These are phyloP conservation scores for Pelagia noctiluca DNA, from an alignment of 30 jellyfish, hydroid and myxozoan genomes.

Conservation along the genomic window DNA sequence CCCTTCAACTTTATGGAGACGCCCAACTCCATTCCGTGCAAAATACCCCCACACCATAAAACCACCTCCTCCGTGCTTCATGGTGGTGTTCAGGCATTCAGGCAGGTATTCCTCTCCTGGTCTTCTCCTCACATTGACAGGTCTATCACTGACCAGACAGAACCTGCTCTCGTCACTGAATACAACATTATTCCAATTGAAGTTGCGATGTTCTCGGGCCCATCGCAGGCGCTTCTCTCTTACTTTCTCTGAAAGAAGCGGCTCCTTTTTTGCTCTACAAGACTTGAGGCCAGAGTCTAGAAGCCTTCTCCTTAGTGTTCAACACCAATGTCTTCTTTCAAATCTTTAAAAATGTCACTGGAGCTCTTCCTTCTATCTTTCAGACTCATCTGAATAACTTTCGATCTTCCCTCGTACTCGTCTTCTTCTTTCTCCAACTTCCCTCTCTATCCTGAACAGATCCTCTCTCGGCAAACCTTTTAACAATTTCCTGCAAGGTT, in stretches of 20 bases:
- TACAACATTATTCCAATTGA: constrained; percentile 49
- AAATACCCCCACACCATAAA: constrained; percentile 44
- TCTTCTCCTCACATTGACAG: constrained; percentile 52
- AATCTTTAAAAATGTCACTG: too few species aligned
- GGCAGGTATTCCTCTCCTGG: constrained; percentile 44
- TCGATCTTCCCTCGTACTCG: neutral
- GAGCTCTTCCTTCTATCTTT: neutral
- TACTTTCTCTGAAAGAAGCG: neutral
- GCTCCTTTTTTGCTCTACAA: constrained; percentile 47
- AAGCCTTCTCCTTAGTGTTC: constrained; percentile 44
- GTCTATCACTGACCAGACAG: constrained; percentile 50
- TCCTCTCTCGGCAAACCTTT: too few species aligned
- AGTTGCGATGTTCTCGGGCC: constrained; percentile 28
- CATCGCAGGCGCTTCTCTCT: neutral
- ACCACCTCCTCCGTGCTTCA: constrained; percentile 71
- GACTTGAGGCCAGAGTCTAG: constrained; percentile 26
- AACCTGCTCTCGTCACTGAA: constrained; percentile 60
- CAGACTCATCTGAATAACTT: too few species aligned
- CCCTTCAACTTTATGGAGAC: constrained; percentile 8
- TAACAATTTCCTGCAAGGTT: too few species aligned
- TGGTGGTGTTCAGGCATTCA: constrained; percentile 43
- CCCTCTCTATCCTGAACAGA: neutral
- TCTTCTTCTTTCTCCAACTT: neutral
- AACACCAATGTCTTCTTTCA: neutral
- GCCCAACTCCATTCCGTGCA: constrained; percentile 27